Evolutionary conservation across 1,140 invertebrate species (phyloP), one percentile per base, ranked within the genome.

Genomic region (Palaemon carinicauda): DNA sequence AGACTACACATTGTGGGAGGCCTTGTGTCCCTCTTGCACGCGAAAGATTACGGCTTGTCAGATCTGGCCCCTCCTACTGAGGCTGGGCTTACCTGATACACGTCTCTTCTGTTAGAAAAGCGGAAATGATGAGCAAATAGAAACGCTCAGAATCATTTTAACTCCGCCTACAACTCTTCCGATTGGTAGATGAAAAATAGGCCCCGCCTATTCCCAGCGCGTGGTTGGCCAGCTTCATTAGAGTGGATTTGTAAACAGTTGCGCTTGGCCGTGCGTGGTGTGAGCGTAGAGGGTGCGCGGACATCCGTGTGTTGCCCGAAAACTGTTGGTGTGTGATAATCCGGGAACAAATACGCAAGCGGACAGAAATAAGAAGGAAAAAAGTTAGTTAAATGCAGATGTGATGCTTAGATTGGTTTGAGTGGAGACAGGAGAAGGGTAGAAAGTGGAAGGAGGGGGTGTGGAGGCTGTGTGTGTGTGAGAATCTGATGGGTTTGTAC

Each of bases 241-340:
- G 77, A 80, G 84, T 86, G 60, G 84, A 80, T 80, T 86, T 86
- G 84, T 86, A 86, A 86, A 86, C 84, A 86, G 84, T 86, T 86
- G 84, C 84, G 84, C 84, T 86, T 86, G 84, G 77, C 52, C 84
- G 77, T 86, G 84, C 84, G 84, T 86, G 54, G 60, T 86, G 84
- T 65, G 60, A 86, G 65, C 77, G 84, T 86, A 71, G 77, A 31
- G 65, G 84, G 71, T 86, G 84, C 84, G 84, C 84, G 77, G 77
- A 86, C 84, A 86, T 73, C 50, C 24, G 84, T 86, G 84, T 71
- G 77, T 69, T 21, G 60, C 77, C 33, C 84, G 84, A 86, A 80
- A 80, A 86, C 84, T 86, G 84, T 86, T 86, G 84, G 84, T 86
- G 84, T 86, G 84, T 86, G 60, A 86, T 86, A 86, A 86, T 86